Evolutionary conservation across 2,888 invertebrate genomes (phyloP), one percentile per base, ranked within the genome.

Genomic region (Fragum sueziense): DNA sequence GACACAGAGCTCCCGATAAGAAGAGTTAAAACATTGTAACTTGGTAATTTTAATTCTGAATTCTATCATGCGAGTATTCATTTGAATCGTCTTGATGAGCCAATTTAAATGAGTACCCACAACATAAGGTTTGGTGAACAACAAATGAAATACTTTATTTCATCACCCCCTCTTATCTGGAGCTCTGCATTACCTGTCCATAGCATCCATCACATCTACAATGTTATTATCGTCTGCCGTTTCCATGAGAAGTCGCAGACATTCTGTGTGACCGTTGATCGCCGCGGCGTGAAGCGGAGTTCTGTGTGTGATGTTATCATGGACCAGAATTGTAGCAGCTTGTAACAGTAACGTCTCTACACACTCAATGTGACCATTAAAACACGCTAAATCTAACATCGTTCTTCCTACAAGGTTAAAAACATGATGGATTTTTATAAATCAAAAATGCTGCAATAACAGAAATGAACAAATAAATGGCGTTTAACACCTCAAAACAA

Each of bases 221-320:
- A 90, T 90, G 70, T 92, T 92, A 67, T 86, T 86, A 83, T 92
- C 91, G 71, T 92, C 91, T 27, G 90, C 89, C 27, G 89, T 90
- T 77, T 95, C 94, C 74, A 95, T 89, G 25, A 95, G 91, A 75
- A 95, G 90, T 51, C 93, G 92, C 51, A 95, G 90, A 89, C 95
- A 95, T 80, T 94, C 94, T 25, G 94, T 93, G 88, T 95, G 95
- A 31, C 95, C 95, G 87, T 95, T 94, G 74, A 94, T 94, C 61
- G 95, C 94, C 89, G 96, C 95, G 67, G 95, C 92, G 86, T 95
- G 95, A 14, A 95, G 92, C 20, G 95, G 94, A 22, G 95, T 95
- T 92, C 94, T 92, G 41, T 94, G 93, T 22, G 91, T 91, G 22
- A 93, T 93, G 67, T 92, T 93, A 84, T 94, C 94, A 81, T 94